Base-by-base conservation (phyloP, 2,888 invertebrate genomes). In the Acheta domesticus region DNA sequence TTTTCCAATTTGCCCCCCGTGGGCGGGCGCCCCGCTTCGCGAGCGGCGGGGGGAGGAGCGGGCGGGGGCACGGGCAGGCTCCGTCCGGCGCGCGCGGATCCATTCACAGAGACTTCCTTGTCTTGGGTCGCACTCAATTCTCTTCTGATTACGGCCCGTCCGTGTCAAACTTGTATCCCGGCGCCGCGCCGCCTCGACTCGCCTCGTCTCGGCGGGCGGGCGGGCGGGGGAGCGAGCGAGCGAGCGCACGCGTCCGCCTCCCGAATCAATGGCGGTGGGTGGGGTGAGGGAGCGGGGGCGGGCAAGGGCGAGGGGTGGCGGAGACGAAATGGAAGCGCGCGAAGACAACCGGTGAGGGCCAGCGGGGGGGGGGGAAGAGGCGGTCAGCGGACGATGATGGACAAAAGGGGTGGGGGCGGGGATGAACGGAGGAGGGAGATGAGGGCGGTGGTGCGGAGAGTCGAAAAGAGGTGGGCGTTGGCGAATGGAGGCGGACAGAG, bases 21-120 rank as follows among this genome's bases (percentile, higher is more conserved):
- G n/a, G 62, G 62, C 16, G 62, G n/a, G 62, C 14, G n/a, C 62
- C 16, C n/a, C n/a, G 62, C 62, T 14, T 16, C n/a, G 62, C 62
- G 16, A 62, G 62, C 62, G 16, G 62, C 62, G 62, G 62, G 0
- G 16, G 36, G n/a, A 3, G 14, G 12, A 11, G 62, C 12, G 62
- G 62, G 16, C 0, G 14, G n/a, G 62, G 62, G 16, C 62, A 1
- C 62, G 12, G 16, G n/a, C 62, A 16, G 14, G 62, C 62, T 14
- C n/a, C 62, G 62, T 14, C 62, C 62, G 62, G 62, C 62, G 0
- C 62, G 62, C 62, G 62, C n/a, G 62, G n/a, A 62, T 62, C 62
- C 62, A 62, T 62, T 62, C 62, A 62, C 62, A 62, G 62, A n/a
- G 62, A 62, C 62, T 62, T 62, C 62, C 62, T 62, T 62, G 62